A percentile compares a stretch with the other conserved stretches of the same genome.
Conservation (phyloP, 2,888 invertebrate species). For the Cataglyphis rosenhaueri region DNA sequence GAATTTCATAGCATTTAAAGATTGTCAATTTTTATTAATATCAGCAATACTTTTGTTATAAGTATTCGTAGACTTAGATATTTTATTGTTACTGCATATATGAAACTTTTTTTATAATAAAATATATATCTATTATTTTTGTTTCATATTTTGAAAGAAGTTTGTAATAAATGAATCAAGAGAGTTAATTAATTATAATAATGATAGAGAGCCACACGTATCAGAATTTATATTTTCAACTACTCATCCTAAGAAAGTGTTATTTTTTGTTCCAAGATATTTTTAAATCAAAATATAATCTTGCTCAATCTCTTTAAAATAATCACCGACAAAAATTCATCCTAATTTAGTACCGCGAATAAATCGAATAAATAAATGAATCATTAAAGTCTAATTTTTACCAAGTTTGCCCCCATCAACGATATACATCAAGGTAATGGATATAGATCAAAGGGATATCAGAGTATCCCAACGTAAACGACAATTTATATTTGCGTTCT, state of each 20-base stretch:
- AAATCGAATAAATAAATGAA: constrained; percentile 26
- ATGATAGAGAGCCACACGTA: background rate
- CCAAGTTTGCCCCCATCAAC: constrained; percentile 1
- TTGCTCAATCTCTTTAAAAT: background rate
- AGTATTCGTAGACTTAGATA: constrained; percentile 1
- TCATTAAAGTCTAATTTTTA: constrained; percentile 30
- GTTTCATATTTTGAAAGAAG: background rate
- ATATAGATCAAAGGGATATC: constrained; percentile 48
- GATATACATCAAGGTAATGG: constrained; percentile 39
- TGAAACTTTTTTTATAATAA: background rate
- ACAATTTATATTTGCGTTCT: constrained; percentile 51
- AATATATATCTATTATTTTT: background rate
- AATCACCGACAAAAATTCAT: background rate
- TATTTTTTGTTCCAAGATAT: background rate
- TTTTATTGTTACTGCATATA: background rate
- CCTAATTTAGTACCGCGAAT: background rate
- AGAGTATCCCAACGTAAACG: constrained; percentile 50
- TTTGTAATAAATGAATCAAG: background rate
- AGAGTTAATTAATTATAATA: background rate
- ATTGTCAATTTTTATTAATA: constrained; percentile 14
- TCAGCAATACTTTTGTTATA: background rate
- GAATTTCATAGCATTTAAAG: constrained; percentile 6
- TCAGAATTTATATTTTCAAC: background rate
- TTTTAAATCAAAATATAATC: background rate
- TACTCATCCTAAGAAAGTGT: background rate